These are phyloP conservation scores for Melanogrammus aeglefinus DNA, from an alignment of 2,797 vertebrate species.

Conservation along the genomic window DNA sequence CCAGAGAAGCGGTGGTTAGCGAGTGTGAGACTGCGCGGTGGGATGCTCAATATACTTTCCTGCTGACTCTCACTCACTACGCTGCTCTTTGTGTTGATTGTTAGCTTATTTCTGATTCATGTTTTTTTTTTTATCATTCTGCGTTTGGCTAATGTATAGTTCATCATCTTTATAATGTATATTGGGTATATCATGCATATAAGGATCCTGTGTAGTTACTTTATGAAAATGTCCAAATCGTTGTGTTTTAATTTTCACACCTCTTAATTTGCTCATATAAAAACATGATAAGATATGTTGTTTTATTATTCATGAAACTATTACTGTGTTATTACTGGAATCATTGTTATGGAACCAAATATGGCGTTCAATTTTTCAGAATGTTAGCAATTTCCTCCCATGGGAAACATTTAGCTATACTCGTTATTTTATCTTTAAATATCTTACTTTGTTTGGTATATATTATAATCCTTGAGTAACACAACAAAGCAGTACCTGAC, in stretches of 20 bases:
- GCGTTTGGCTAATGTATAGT: neutral
- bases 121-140: neutral
- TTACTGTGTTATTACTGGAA: neutral
- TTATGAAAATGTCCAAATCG: neutral
- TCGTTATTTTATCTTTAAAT: neutral
- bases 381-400: constrained; percentile 17
- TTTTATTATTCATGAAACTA: neutral
- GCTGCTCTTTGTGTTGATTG: too few species aligned
- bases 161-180: neutral
- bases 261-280: neutral
- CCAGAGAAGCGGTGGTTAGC: too few species aligned
- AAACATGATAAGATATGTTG: too few species aligned
- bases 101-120: too few species aligned
- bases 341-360: constrained; percentile 14
- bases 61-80: too few species aligned
- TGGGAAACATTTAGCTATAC: constrained; percentile 13
- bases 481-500: neutral
- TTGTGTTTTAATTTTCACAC: neutral
- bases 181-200: neutral
- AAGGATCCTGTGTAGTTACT: neutral
- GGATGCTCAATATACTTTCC: too few species aligned
- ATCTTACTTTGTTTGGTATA: neutral
- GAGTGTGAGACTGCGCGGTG: too few species aligned
- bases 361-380: constrained; percentile 7
- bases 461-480: neutral